Conservation (phyloP, 2,888 invertebrate genomes). For the Panzeria rudis region DNA sequence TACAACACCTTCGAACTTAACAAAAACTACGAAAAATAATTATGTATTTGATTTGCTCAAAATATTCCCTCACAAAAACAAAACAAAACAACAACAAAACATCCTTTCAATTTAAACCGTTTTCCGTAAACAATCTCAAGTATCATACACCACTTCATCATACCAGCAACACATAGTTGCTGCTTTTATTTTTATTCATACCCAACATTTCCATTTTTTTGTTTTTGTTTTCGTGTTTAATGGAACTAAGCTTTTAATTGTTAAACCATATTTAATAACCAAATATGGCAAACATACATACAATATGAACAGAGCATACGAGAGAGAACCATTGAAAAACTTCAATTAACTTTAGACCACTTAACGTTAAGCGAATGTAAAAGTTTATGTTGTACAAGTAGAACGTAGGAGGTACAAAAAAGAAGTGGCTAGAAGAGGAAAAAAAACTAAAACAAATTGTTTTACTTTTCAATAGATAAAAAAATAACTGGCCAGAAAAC, state of each 20-base stretch:
- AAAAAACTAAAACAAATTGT: conserved; percentile 19
- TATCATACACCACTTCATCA: neutral
- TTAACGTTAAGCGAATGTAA: conserved; percentile 60
- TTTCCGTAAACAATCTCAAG: conserved; percentile 29
- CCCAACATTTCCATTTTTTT: neutral
- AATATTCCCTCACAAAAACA: neutral
- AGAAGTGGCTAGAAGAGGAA: conserved; percentile 19
- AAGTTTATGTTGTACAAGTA: neutral
- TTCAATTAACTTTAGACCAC: conserved; percentile 71
- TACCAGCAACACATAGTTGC: neutral
- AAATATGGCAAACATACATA: conserved; percentile 45
- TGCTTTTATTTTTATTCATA: neutral
- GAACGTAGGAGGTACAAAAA: neutral
- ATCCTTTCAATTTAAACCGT: conserved; percentile 21
- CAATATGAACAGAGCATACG: conserved; percentile 33
- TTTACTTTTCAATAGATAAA: conserved; percentile 54
- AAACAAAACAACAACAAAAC: neutral
- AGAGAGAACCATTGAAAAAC: conserved; percentile 55
- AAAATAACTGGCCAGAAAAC: conserved; percentile 42
- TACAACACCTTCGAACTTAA: conserved; percentile 31
- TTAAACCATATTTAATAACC: conserved; percentile 68
- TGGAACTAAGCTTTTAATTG: conserved; percentile 65
- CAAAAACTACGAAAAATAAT: conserved; percentile 13
- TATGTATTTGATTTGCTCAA: conserved; percentile 8
- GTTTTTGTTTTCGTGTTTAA: conserved; percentile 36